phyloP scores from a whole-genome alignment of 2,888 invertebrate genomes.

The Catocala sponsa region DNA sequence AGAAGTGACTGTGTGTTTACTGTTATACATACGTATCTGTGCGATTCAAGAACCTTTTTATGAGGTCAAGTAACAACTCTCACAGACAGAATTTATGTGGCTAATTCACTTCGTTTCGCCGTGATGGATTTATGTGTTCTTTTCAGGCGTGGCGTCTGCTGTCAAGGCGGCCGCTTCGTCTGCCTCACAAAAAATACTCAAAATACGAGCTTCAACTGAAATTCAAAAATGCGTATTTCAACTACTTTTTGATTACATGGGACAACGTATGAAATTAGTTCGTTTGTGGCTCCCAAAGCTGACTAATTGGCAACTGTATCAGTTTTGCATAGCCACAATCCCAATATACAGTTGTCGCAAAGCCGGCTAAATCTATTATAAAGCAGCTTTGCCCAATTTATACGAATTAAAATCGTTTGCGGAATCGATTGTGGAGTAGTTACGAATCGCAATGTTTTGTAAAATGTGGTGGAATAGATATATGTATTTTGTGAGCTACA shows the following conservation, averaged over 20 bases:
- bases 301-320: constrained; percentile 63
- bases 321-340: constrained; percentile 59
- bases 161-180: constrained; percentile 16
- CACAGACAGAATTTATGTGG: constrained; percentile 58
- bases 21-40: not conserved
- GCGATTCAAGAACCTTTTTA: constrained; percentile 34
- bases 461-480: constrained; percentile 20
- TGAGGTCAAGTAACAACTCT: constrained; percentile 47
- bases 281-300: constrained; percentile 53
- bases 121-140: constrained; percentile 63
- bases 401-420: constrained; percentile 62
- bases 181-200: constrained; percentile 22
- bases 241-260: constrained; percentile 27
- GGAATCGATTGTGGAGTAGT: constrained; percentile 47
- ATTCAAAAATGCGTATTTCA: constrained; percentile 1
- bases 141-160: constrained; percentile 51
- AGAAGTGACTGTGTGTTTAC: not conserved
- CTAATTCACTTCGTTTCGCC: constrained; percentile 60
- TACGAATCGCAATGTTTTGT: constrained; percentile 36
- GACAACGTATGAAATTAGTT: constrained; percentile 37
- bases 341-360: constrained; percentile 59
- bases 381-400: constrained; percentile 66
- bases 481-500: not conserved
- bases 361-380: constrained; percentile 64
- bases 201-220: constrained; percentile 6